These are phyloP conservation scores for Tor tambroides DNA, from an alignment of 2,113 vertebrate genomes.

Conservation along the genomic window DNA sequence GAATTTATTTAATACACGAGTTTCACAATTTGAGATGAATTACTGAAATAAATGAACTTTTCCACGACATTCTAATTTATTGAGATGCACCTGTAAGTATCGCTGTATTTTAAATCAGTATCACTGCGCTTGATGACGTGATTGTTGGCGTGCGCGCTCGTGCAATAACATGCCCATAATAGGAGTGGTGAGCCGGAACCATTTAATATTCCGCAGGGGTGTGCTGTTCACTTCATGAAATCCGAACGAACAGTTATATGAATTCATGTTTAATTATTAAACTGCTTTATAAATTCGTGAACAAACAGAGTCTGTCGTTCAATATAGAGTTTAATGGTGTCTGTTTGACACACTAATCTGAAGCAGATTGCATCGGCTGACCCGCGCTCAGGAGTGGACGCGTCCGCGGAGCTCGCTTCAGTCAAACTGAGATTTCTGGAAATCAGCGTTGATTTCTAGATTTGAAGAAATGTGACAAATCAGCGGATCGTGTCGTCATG, in stretches of 20 bases:
- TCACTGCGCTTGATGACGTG: constrained; percentile 34
- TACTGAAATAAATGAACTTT: too few species aligned
- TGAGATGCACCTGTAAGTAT: too few species aligned
- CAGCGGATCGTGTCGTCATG: neutral
- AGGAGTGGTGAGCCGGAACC: constrained; percentile 67
- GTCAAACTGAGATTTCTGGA: neutral
- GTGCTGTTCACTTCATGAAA: neutral
- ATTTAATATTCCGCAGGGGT: constrained; percentile 64
- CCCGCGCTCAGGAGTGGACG: neutral
- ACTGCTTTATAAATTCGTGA: neutral
- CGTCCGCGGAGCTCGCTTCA: neutral
- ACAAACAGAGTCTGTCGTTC: too few species aligned
- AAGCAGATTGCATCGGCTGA: neutral
- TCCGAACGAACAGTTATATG: neutral
- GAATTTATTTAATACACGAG: too few species aligned
- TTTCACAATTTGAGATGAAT: too few species aligned
- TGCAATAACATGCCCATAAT: constrained; percentile 63
- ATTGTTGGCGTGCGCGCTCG: constrained; percentile 35
- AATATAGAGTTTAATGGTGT: neutral
- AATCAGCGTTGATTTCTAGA: neutral
- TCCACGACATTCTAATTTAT: too few species aligned
- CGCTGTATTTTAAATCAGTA: neutral
- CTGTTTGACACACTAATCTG: neutral
- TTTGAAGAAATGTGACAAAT: neutral
- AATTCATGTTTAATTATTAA: neutral